These are phyloP conservation scores for Sebastes schlegelii DNA, from an alignment of 2,113 vertebrate genomes.

Conservation along the genomic window DNA sequence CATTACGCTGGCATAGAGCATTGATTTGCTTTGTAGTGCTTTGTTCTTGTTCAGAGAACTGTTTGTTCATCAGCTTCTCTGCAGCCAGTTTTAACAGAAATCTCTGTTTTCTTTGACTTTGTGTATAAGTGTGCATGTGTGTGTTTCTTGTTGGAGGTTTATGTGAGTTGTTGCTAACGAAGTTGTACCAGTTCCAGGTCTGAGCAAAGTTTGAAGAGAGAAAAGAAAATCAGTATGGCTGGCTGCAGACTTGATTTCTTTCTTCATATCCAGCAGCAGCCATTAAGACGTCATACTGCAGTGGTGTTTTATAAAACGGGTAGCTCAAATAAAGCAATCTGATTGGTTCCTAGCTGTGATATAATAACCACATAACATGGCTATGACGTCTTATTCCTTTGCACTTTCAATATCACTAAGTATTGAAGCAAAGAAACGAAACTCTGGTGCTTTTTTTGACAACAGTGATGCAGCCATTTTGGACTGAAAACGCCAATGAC, in stretches of 20 bases:
- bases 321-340: too few relatives aligned
- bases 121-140: not conserved
- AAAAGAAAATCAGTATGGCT: conserved; percentile 1
- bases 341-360: too few relatives aligned
- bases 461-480: too few relatives aligned
- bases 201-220: conserved; percentile 20
- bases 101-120: conserved; percentile 33
- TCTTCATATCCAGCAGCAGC: conserved; percentile 8
- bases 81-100: conserved; percentile 27
- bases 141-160: conserved; percentile 1
- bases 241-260: conserved; percentile 19
- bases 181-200: conserved; percentile 27
- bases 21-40: conserved; percentile 63
- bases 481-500: too few relatives aligned
- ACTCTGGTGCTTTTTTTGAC: too few relatives aligned
- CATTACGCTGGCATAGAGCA: conserved; percentile 43
- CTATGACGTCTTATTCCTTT: too few relatives aligned
- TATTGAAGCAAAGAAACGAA: too few relatives aligned
- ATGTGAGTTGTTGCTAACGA: conserved; percentile 24
- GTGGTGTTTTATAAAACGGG: not conserved
- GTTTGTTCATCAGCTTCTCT: conserved; percentile 42
- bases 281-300: conserved; percentile 3
- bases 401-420: too few relatives aligned
- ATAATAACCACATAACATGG: too few relatives aligned
- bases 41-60: conserved; percentile 54